Evolutionary conservation across 2,113 vertebrate species (phyloP).

Genomic region (Paradoxurus hermaphroditus): DNA sequence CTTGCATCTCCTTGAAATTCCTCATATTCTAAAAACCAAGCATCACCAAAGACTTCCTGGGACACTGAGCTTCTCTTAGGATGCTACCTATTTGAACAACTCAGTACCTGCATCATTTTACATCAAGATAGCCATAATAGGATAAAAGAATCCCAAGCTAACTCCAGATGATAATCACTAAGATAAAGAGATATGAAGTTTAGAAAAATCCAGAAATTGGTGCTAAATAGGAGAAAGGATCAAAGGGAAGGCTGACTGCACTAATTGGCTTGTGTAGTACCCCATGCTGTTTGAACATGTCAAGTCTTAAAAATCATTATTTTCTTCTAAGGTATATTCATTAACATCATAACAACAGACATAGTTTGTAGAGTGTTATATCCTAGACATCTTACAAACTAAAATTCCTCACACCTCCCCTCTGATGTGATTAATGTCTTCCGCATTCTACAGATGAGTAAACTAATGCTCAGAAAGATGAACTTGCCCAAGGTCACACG

Average conservation of each 20-base stretch:
- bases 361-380: not conserved
- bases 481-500: not conserved
- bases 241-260: not conserved
- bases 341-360: not conserved
- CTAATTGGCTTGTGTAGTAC: not conserved
- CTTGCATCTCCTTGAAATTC: not conserved
- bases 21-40: not conserved
- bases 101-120: not conserved
- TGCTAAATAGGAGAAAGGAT: not conserved
- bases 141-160: not conserved
- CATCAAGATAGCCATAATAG: not conserved
- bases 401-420: not conserved
- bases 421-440: not conserved
- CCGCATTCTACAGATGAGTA: slow-evolving; percentile 28
- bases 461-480: slow-evolving; percentile 21
- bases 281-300: not conserved
- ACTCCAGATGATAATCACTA: not conserved
- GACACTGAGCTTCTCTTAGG: not conserved
- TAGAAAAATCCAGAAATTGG: not conserved
- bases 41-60: not conserved
- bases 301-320: not conserved
- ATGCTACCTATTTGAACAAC: not conserved
- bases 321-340: not conserved
- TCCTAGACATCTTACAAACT: not conserved
- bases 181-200: not conserved